Percentiles rank a stretch among this genome's conserved stretches.
phyloP scores from a whole-genome alignment of 35 echinoderm and acorn worm genomes.

The Heliocidaris tuberculata region DNA sequence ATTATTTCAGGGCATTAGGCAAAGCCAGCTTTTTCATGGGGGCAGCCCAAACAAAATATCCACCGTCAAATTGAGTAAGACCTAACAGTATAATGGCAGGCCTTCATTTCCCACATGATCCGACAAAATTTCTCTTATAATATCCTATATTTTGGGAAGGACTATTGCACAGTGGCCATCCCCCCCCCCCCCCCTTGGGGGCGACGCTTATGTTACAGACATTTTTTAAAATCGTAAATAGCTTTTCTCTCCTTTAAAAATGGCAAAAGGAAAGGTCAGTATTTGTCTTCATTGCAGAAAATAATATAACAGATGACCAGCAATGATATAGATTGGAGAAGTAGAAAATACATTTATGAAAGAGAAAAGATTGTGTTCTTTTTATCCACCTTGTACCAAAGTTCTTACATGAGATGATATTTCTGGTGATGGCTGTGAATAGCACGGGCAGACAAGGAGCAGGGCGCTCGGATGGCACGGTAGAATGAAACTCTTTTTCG shows the following conservation, averaged over 20 bases:
- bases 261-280: neutral
- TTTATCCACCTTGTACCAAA: neutral
- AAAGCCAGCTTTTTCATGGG: too few relatives aligned
- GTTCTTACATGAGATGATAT: neutral
- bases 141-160: too few relatives aligned
- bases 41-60: too few relatives aligned
- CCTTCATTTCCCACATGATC: too few relatives aligned
- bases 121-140: too few relatives aligned
- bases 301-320: neutral
- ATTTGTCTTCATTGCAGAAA: neutral
- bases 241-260: neutral
- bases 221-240: too few relatives aligned
- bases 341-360: neutral
- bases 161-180: too few relatives aligned
- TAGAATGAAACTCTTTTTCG: slow-evolving; percentile 54
- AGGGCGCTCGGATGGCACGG: slow-evolving; percentile 19
- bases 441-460: neutral
- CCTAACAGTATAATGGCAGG: too few relatives aligned
- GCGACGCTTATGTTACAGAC: neutral
- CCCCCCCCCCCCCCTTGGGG: too few relatives aligned
- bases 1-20: too few relatives aligned
- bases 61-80: too few relatives aligned
- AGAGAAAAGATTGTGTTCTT: neutral
- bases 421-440: slow-evolving; percentile 16
- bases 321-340: neutral